Evolutionary conservation across 2,797 vertebrate species (phyloP).

Genomic region (Acanthis flammea): DNA sequence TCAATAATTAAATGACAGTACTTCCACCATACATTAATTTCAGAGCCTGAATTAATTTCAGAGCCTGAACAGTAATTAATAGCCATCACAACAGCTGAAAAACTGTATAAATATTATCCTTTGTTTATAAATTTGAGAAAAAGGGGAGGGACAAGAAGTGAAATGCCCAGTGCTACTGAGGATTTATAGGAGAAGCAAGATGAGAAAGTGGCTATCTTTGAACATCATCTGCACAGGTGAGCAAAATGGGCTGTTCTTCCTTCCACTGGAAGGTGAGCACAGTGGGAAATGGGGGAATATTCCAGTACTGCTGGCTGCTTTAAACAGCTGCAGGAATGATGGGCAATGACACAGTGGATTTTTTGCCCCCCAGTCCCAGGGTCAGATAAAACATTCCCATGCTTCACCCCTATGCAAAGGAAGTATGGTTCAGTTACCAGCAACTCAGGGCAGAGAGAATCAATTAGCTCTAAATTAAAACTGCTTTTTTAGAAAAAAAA

Average conservation of each 20-base stretch:
- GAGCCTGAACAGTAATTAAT: neutral
- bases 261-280: neutral
- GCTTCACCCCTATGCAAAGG: neutral
- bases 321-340: neutral
- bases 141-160: neutral
- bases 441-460: neutral
- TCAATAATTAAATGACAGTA: neutral
- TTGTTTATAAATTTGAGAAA: neutral
- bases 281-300: neutral
- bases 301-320: neutral
- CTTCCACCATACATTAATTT: neutral
- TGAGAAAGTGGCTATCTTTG: neutral
- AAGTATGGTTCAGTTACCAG: constrained; percentile 5
- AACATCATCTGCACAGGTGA: neutral
- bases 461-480: neutral
- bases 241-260: neutral
- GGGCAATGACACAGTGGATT: neutral
- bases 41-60: neutral
- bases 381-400: neutral
- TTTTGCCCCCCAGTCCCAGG: neutral
- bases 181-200: neutral
- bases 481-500: neutral
- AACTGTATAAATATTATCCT: neutral
- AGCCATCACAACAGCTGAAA: neutral
- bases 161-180: neutral